phyloP scores from a whole-genome alignment of 64 coral and sea anemone genomes.

The Exaiptasia diaphana region DNA sequence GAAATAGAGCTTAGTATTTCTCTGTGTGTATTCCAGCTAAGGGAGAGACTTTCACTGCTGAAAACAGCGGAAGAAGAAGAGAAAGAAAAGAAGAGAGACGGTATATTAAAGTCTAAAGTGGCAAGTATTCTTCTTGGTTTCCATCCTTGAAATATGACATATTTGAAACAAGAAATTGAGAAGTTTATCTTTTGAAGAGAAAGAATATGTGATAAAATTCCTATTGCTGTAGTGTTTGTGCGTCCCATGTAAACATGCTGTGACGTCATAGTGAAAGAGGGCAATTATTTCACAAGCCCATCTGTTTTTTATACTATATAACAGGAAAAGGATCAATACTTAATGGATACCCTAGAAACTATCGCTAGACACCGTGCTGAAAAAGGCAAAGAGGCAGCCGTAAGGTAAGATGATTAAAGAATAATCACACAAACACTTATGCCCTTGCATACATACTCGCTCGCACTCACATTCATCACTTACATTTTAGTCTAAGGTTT shows the following conservation, averaged over 20 bases:
- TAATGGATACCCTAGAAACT: slow-evolving; percentile 90
- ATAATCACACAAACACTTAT: not conserved
- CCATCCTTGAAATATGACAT: not conserved
- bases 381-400: slow-evolving; percentile 61
- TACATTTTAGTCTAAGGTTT: not conserved
- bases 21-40: slow-evolving; percentile 49
- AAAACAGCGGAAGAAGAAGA: slow-evolving; percentile 87
- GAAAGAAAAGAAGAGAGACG: slow-evolving; percentile 74
- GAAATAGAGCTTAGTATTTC: too few relatives aligned
- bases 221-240: too few relatives aligned
- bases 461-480: not conserved
- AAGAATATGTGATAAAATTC: too few relatives aligned
- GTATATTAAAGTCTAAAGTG: slow-evolving; percentile 88
- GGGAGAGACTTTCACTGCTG: slow-evolving; percentile 77
- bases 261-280: too few relatives aligned
- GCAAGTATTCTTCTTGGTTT: slow-evolving; percentile 57
- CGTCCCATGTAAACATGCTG: too few relatives aligned
- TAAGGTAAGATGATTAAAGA: slow-evolving; percentile 32
- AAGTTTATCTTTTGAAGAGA: too few relatives aligned
- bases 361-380: slow-evolving; percentile 87
- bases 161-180: not conserved
- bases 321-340: slow-evolving; percentile 89
- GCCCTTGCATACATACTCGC: not conserved
- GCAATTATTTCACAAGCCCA: too few relatives aligned
- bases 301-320: too few relatives aligned